Conservation (phyloP, 2,888 invertebrate genomes). For the Amphipoea lucens region DNA sequence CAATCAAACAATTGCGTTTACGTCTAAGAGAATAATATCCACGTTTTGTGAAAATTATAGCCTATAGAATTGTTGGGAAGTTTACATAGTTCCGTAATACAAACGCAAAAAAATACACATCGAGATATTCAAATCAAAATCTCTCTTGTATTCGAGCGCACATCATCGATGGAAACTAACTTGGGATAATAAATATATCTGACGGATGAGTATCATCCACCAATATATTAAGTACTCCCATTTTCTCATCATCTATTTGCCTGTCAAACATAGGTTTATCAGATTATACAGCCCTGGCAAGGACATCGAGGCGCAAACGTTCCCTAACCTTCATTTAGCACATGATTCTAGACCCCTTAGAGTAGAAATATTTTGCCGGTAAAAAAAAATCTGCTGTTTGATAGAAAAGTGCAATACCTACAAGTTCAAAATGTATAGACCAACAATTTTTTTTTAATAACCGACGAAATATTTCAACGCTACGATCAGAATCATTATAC, state of each 20-base stretch:
- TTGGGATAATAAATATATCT: background rate
- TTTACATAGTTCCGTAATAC: background rate
- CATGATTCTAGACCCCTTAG: no score
- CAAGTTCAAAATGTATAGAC: no score
- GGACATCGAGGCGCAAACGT: background rate
- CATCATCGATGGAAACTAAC: background rate
- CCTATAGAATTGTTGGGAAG: slow-evolving; percentile 31
- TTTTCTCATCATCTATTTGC: no score
- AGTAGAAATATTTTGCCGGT: background rate
- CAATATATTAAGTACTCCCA: no score
- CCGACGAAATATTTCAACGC: background rate
- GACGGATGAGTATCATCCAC: background rate
- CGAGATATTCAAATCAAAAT: background rate
- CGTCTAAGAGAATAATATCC: slow-evolving; percentile 44
- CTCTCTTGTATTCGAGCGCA: background rate
- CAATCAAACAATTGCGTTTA: slow-evolving; percentile 62
- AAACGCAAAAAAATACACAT: background rate
- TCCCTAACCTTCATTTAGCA: background rate
- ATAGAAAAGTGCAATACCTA: background rate
- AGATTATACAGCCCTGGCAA: no score
- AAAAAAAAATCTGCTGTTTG: background rate
- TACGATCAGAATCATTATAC: background rate
- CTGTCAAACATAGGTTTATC: no score
- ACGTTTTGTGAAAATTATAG: slow-evolving; percentile 44
- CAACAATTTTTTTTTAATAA: background rate